These are phyloP conservation scores for Penaeus indicus DNA, from an alignment of 1,140 invertebrate species.

Conservation along the genomic window DNA sequence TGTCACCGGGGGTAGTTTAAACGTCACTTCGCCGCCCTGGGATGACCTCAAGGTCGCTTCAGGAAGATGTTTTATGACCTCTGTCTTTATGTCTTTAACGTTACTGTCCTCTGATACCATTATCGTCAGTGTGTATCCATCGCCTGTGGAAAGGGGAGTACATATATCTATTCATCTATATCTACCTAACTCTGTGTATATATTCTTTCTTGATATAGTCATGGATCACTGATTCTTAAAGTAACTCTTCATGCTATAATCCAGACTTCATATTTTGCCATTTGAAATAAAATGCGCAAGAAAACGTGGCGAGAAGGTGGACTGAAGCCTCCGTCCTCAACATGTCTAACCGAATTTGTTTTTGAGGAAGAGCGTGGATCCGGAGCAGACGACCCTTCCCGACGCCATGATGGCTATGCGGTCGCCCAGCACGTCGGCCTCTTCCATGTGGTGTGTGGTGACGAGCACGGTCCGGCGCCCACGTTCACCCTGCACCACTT, in stretches of 20 bases:
- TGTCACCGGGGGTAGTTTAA: conserved; percentile 52
- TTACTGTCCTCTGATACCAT: conserved; percentile 38
- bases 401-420: conserved; percentile 79
- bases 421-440: conserved; percentile 77
- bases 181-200: neutral
- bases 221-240: too few relatives aligned
- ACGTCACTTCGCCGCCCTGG: conserved; percentile 40
- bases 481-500: conserved; percentile 69
- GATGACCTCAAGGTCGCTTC: conserved; percentile 26
- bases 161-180: neutral
- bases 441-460: conserved; percentile 78
- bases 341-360: conserved; percentile 72
- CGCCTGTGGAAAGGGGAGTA: conserved; percentile 43
- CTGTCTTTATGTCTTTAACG: neutral
- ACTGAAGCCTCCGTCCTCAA: too few relatives aligned
- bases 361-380: conserved; percentile 79
- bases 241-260: too few relatives aligned
- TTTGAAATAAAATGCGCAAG: too few relatives aligned
- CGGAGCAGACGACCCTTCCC: conserved; percentile 76
- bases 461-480: conserved; percentile 76
- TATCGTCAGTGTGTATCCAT: conserved; percentile 62
- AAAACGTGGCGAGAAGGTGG: too few relatives aligned
- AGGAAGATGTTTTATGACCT: conserved; percentile 32
- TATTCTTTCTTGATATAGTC: too few relatives aligned
- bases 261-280: too few relatives aligned